phyloP scores from a whole-genome alignment of 2,888 invertebrate species.

The Thelaira solivaga region DNA sequence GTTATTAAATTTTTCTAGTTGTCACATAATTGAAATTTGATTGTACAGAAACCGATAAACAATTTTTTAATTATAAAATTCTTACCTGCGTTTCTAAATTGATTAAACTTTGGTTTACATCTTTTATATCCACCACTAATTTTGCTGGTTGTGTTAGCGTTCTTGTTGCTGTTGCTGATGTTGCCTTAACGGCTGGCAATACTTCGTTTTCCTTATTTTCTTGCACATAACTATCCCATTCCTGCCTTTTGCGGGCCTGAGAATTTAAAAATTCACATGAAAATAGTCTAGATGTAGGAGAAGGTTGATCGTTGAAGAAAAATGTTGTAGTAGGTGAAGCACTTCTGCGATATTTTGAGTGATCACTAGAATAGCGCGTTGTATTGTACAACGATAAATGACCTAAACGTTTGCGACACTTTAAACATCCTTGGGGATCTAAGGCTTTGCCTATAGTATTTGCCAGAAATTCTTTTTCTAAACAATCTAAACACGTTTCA shows the following conservation, averaged over 20 bases:
- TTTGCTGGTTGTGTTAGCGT: constrained; percentile 13
- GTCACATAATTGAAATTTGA: too few relatives aligned
- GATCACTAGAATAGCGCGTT: constrained; percentile 33
- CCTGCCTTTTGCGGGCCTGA: constrained; percentile 56
- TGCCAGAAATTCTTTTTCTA: constrained; percentile 75
- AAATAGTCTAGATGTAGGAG: constrained; percentile 56
- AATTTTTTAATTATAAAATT: neutral
- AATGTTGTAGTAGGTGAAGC: constrained; percentile 53
- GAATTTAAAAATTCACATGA: constrained; percentile 57
- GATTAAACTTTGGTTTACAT: constrained; percentile 68
- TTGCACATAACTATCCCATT: constrained; percentile 56
- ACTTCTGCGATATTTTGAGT: constrained; percentile 55
- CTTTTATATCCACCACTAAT: constrained; percentile 16
- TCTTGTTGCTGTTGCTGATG: neutral
- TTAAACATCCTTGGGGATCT: constrained; percentile 71
- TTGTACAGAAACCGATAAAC: too few relatives aligned
- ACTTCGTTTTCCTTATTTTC: constrained; percentile 43
- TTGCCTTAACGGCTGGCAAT: neutral
- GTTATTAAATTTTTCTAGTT: too few relatives aligned
- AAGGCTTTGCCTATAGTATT: constrained; percentile 74
- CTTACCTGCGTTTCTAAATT: constrained; percentile 49
- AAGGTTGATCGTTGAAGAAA: constrained; percentile 51
- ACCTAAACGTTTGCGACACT: constrained; percentile 70
- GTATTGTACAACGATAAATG: constrained; percentile 42
- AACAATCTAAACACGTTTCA: constrained; percentile 75